Conservation (phyloP, 2,113 vertebrate genomes). For the Acrocephalus arundinaceus region DNA sequence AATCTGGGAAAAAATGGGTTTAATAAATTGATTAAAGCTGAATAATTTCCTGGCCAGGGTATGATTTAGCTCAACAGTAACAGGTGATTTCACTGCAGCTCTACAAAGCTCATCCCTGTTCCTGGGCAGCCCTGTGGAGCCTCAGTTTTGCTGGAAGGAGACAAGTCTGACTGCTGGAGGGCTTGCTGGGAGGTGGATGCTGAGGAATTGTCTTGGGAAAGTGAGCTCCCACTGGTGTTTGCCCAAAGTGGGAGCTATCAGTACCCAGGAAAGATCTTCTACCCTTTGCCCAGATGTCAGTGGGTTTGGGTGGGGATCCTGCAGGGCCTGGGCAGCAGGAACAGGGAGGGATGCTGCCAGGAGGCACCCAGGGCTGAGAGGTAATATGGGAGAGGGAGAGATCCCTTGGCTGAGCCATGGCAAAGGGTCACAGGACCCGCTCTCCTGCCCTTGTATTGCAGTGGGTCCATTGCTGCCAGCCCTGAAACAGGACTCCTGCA, state of each 20-base stretch:
- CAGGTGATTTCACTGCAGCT: rapidly evolving
- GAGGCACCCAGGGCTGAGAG: not conserved
- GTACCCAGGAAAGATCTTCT: not conserved
- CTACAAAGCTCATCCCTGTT: not conserved
- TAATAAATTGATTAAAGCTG: not conserved
- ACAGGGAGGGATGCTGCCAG: not conserved
- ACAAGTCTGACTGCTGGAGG: not conserved
- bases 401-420: not conserved
- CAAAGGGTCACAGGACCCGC: rapidly evolving
- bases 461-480: not conserved
- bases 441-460: not conserved
- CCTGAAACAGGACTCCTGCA: not conserved
- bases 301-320: not conserved
- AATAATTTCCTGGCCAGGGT: not conserved
- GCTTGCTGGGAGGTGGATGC: not conserved
- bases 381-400: not conserved
- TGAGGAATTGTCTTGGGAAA: not conserved
- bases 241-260: not conserved
- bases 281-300: not conserved
- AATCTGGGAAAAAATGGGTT: not conserved
- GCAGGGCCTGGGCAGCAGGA: not conserved
- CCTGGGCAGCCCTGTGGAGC: rapidly evolving
- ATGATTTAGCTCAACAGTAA: not conserved
- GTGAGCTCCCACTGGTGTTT: not conserved
- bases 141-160: not conserved